phyloP scores from a whole-genome alignment of 2,113 vertebrate species.

The Telmatochromis brichardi region DNA sequence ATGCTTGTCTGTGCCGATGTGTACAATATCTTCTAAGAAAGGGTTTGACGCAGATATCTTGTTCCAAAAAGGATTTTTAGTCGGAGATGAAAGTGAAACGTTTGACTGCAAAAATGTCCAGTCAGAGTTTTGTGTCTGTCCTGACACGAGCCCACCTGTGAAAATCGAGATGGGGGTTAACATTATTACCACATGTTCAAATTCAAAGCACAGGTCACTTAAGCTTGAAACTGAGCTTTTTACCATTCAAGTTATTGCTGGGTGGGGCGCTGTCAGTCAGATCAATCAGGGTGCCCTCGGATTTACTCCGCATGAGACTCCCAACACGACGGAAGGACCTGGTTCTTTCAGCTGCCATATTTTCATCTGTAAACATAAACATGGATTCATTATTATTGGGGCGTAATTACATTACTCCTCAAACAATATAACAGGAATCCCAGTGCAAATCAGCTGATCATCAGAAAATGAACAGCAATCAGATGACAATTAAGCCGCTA shows the following conservation, averaged over 20 bases:
- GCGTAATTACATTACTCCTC: neutral
- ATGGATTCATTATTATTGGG: neutral
- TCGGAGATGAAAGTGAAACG: conserved; percentile 41
- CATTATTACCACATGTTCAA: neutral
- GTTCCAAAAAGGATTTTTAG: conserved; percentile 88
- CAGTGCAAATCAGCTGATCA: neutral
- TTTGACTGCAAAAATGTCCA: conserved; percentile 51
- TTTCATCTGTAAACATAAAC: conserved; percentile 63
- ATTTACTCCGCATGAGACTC: conserved; percentile 77
- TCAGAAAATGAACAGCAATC: neutral
- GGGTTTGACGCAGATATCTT: conserved; percentile 87
- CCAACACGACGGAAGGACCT: conserved; percentile 54
- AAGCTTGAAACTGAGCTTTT: neutral
- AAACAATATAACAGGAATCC: neutral
- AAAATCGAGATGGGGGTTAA: neutral
- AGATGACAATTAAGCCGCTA: neutral
- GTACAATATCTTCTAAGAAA: conserved; percentile 85
- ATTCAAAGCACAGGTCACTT: neutral
- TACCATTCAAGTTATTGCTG: conserved; percentile 69
- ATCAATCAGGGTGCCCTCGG: conserved; percentile 85
- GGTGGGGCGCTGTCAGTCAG: conserved; percentile 62
- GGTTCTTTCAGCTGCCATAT: conserved; percentile 74
- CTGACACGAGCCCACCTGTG: conserved; percentile 41
- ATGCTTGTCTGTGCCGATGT: conserved; percentile 58
- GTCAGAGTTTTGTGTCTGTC: conserved; percentile 17